Conservation (phyloP, 2,113 vertebrate genomes). For the Xenopus laevis region DNA sequence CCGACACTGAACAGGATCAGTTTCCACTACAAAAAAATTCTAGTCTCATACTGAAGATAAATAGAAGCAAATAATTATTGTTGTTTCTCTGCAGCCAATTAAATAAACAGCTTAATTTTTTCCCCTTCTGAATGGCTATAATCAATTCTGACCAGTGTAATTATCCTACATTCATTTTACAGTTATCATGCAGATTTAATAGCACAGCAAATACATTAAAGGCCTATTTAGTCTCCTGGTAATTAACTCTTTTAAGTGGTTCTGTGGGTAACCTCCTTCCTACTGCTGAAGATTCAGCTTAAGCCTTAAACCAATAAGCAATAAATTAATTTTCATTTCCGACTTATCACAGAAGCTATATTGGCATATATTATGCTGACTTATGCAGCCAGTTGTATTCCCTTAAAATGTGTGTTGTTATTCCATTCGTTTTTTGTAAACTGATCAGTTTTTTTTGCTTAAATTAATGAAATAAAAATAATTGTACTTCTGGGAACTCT, state of each 20-base stretch:
- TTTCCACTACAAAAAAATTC: neutral
- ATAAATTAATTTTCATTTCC: neutral
- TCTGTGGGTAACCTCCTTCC: neutral
- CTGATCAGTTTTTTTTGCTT: neutral
- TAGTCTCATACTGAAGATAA: neutral
- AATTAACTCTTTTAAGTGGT: constrained; percentile 22
- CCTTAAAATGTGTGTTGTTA: neutral
- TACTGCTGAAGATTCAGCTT: neutral
- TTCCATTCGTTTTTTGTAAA: constrained; percentile 9
- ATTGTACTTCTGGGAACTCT: neutral
- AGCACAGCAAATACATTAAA: neutral
- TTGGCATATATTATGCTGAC: too few relatives aligned
- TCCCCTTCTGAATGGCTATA: constrained; percentile 10
- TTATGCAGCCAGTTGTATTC: too few relatives aligned
- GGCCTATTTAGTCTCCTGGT: constrained; percentile 2
- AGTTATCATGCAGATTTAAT: neutral
- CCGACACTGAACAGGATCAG: too few relatives aligned
- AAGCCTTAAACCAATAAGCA: neutral
- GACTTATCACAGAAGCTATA: too few relatives aligned
- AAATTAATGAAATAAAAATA: constrained; percentile 26
- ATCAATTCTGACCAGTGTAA: constrained; percentile 24
- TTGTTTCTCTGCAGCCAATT: constrained; percentile 16
- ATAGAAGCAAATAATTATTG: neutral
- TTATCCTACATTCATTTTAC: constrained; percentile 23
- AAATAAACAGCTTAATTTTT: constrained; percentile 11